Percentiles rank a stretch among this genome's conserved stretches.
phyloP scores from a whole-genome alignment of 2,888 invertebrate species.

The Tolmerus cingulatus region DNA sequence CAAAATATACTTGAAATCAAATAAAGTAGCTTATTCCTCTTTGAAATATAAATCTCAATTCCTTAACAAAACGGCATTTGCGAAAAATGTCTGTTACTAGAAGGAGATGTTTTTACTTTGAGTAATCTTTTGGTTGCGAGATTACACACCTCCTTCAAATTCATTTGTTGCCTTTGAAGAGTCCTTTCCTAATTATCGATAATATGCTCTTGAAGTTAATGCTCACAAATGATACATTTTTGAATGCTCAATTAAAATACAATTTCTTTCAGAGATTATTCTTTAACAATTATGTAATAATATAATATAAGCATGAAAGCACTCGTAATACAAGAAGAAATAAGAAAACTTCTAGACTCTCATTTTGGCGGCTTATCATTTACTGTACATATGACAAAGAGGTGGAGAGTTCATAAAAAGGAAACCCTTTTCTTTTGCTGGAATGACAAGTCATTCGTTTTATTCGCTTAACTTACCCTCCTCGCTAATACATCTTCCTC shows the following conservation, averaged over 20 bases:
- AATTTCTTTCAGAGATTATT: not conserved
- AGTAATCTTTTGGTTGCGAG: not conserved
- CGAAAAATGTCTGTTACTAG: not conserved
- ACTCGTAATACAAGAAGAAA: not conserved
- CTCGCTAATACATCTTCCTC: conserved; percentile 5
- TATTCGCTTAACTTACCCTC: conserved; percentile 22
- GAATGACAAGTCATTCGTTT: conserved; percentile 26
- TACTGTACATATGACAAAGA: conserved; percentile 40
- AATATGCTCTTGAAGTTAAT: not conserved
- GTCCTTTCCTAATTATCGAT: not conserved
- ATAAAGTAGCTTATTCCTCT: not conserved
- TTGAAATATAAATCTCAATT: not conserved
- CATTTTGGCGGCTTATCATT: conserved; percentile 41
- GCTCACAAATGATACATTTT: not conserved
- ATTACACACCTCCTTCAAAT: not conserved
- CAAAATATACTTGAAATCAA: not conserved
- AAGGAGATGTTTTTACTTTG: not conserved
- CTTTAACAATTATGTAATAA: not conserved
- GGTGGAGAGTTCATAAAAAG: conserved; percentile 28
- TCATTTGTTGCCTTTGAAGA: not conserved
- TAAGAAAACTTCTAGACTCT: not conserved
- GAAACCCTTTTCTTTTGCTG: conserved; percentile 3
- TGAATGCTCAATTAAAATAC: not conserved
- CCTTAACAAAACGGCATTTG: too few relatives aligned
- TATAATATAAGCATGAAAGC: not conserved